Base-by-base conservation (phyloP, 2,888 invertebrate species). In the Tetrapedia diversipes region DNA sequence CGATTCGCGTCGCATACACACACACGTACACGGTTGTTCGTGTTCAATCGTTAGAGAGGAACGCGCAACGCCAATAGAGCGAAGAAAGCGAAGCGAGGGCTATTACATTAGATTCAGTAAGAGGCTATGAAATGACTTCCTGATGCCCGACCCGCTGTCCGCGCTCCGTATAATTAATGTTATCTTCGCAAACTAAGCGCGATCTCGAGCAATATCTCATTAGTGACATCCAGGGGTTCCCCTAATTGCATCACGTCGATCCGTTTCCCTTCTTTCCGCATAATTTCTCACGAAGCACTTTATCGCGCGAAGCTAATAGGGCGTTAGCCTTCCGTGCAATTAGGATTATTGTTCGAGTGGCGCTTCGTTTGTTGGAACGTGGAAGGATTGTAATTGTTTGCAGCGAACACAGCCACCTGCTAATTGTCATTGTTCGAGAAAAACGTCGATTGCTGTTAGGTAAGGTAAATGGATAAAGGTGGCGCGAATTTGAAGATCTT, bases 91-190 rank as follows among this genome's bases (percentile, higher is more conserved):
- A 29, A 56, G 53, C 19, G 29, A 29, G 47, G 57, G 37, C 47
- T 61, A 71, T 54, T 76, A 45, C 51, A 72, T 81, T 78, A 77
- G 67, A 81, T 68, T 70, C 78, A 65, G 74, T 69, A 68, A 76
- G 83, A 75, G 71, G 45, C 66, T 81, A 72, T 72, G 75, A 83
- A 82, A 84, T 77, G 74, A 86, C 84, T 87, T 87, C 81, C 86
- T 84, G 77, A 79, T 83, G 80, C 64, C 51, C 39, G 34, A 16
- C 22, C 32, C 49, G 63, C 53, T 76, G 45, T 77, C 65, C 54
- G n/a, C 64, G 37, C 32, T 76, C 51, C 53, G 65, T 69, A 74
- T 86, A 88, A 87, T 86, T 84, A 79, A 86, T 81, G 82, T 79
- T 80, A 77, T 81, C 81, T 75, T 57, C 45, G 72, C 67, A 70